Conservation (phyloP, 1,140 invertebrate species). For the Rhagoletis zephyria region DNA sequence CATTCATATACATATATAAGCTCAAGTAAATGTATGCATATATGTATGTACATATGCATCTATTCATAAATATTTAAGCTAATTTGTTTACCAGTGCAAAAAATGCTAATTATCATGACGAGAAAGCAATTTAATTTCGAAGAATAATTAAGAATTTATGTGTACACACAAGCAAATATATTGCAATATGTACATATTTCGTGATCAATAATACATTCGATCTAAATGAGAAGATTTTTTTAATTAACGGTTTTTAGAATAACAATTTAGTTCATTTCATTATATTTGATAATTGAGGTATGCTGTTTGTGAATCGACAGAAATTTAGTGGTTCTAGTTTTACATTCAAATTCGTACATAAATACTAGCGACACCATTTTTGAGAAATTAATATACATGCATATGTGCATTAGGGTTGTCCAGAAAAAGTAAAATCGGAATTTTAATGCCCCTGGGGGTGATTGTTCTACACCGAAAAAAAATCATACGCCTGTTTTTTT, state of each 20-base stretch:
- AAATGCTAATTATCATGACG: conserved; percentile 22
- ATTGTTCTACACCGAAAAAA: too few relatives aligned
- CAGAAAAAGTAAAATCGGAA: too few relatives aligned
- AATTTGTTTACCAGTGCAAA: conserved; percentile 16
- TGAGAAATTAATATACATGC: too few relatives aligned
- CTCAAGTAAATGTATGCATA: background rate
- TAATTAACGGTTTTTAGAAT: background rate
- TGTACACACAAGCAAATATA: background rate
- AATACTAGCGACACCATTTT: too few relatives aligned
- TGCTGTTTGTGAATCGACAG: too few relatives aligned
- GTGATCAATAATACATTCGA: background rate
- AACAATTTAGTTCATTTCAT: conserved; percentile 6
- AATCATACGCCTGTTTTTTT: too few relatives aligned
- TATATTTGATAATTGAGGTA: too few relatives aligned
- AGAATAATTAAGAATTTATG: conserved; percentile 3
- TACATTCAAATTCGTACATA: too few relatives aligned
- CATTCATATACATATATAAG: background rate
- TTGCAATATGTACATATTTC: background rate
- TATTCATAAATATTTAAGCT: background rate
- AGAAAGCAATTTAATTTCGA: conserved; percentile 20
- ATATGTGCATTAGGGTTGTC: too few relatives aligned
- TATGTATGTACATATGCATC: background rate
- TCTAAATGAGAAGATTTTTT: background rate
- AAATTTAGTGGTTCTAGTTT: too few relatives aligned
- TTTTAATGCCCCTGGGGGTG: too few relatives aligned